phyloP scores from a whole-genome alignment of 2,113 vertebrate genomes.

The Neogale vison region DNA sequence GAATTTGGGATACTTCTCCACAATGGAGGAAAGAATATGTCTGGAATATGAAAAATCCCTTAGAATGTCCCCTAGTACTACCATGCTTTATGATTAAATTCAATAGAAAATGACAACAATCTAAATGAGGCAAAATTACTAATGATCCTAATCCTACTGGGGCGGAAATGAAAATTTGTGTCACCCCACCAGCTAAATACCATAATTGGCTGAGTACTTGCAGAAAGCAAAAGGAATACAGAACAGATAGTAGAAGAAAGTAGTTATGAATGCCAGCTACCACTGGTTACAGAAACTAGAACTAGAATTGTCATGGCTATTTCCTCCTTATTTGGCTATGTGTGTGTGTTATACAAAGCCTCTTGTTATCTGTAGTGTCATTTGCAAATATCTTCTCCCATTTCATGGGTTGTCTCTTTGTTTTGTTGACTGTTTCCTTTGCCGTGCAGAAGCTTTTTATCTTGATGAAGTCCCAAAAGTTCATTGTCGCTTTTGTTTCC shows the following conservation, averaged over 20 bases:
- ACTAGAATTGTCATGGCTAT: background rate
- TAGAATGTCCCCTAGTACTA: background rate
- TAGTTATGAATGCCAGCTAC: background rate
- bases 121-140: background rate
- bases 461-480: too few species aligned
- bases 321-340: background rate
- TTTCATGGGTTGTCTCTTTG: too few species aligned
- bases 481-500: too few species aligned
- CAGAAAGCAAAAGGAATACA: background rate
- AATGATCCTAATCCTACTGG: background rate
- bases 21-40: too few species aligned
- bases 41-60: background rate
- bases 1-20: too few species aligned
- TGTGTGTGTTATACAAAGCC: background rate
- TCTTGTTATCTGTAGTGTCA: background rate
- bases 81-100: background rate
- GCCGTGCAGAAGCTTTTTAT: too few species aligned
- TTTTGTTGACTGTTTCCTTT: too few species aligned
- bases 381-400: too few species aligned
- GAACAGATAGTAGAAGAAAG: background rate
- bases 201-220: background rate
- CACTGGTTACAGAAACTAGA: background rate
- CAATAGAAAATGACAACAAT: background rate
- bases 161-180: background rate
- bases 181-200: background rate